Conservation (phyloP, 2,113 vertebrate genomes). For the Amblyopsis rosae region DNA sequence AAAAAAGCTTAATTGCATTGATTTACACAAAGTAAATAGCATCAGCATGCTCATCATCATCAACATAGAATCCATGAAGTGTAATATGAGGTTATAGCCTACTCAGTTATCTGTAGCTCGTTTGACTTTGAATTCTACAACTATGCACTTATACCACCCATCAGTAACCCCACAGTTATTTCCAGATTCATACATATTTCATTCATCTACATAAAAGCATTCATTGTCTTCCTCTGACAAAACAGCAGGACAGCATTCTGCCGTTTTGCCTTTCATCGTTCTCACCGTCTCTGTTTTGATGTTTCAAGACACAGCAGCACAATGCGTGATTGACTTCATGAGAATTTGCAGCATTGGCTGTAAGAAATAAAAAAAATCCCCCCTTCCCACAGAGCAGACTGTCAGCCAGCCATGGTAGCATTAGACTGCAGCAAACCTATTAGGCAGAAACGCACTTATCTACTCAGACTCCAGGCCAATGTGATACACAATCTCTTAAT, state of each 20-base stretch:
- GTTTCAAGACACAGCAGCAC: not conserved
- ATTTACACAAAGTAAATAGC: not conserved
- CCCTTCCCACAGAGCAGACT: slow-evolving; percentile 23
- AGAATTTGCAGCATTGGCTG: not conserved
- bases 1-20: not conserved
- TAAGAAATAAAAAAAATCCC: slow-evolving; percentile 20
- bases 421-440: slow-evolving; percentile 36
- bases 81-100: too few relatives aligned
- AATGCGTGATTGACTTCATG: not conserved
- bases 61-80: too few relatives aligned
- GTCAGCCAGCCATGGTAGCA: slow-evolving; percentile 23
- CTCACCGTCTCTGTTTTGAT: too few relatives aligned
- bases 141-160: too few relatives aligned
- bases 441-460: slow-evolving; percentile 40
- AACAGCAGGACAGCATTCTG: too few relatives aligned
- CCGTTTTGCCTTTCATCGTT: too few relatives aligned
- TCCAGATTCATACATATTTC: too few relatives aligned
- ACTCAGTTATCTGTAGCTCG: too few relatives aligned
- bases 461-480: not conserved
- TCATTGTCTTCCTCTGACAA: too few relatives aligned
- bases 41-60: not conserved
- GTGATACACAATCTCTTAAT: slow-evolving; percentile 2
- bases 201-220: too few relatives aligned
- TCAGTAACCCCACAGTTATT: too few relatives aligned
- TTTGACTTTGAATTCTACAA: too few relatives aligned